Evolutionary conservation across 2,888 invertebrate species (phyloP).

Genomic region (Mythimna loreyi): DNA sequence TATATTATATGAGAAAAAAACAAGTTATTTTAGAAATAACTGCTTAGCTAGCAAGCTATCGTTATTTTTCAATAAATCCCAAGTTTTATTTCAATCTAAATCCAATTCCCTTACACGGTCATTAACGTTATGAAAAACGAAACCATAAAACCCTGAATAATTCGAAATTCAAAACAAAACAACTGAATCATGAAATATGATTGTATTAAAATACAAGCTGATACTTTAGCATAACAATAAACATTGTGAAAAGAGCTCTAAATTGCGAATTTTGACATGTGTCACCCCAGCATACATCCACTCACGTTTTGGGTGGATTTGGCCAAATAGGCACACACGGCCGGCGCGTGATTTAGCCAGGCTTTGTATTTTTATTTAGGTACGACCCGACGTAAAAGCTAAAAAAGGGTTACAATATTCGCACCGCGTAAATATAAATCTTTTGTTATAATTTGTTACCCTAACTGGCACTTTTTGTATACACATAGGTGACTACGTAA

Average conservation of each 20-base stretch:
- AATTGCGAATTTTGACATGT: slow-evolving; percentile 76
- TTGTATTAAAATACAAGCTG: slow-evolving; percentile 32
- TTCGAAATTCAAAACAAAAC: slow-evolving; percentile 10
- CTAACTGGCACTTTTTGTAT: slow-evolving; percentile 12
- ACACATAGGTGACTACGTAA: background rate
- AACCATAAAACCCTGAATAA: slow-evolving; percentile 1
- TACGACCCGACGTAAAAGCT: slow-evolving; percentile 49
- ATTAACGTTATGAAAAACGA: background rate
- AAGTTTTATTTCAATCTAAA: slow-evolving; percentile 1
- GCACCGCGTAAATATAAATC: slow-evolving; percentile 40
- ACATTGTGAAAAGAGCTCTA: slow-evolving; percentile 53
- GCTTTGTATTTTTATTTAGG: slow-evolving; percentile 73
- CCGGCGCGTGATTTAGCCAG: slow-evolving; percentile 61
- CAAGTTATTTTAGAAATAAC: too few relatives aligned
- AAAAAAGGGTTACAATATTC: slow-evolving; percentile 58
- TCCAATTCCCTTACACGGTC: background rate
- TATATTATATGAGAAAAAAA: too few relatives aligned
- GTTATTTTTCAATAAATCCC: background rate
- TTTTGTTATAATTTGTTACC: slow-evolving; percentile 50
- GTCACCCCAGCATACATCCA: slow-evolving; percentile 71
- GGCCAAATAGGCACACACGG: slow-evolving; percentile 67
- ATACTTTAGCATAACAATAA: slow-evolving; percentile 49
- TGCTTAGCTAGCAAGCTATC: background rate
- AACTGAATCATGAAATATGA: slow-evolving; percentile 19
- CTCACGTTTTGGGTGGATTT: slow-evolving; percentile 72